These are phyloP conservation scores for Diarsia mendica DNA, from an alignment of 2,888 invertebrate genomes.

Conservation along the genomic window DNA sequence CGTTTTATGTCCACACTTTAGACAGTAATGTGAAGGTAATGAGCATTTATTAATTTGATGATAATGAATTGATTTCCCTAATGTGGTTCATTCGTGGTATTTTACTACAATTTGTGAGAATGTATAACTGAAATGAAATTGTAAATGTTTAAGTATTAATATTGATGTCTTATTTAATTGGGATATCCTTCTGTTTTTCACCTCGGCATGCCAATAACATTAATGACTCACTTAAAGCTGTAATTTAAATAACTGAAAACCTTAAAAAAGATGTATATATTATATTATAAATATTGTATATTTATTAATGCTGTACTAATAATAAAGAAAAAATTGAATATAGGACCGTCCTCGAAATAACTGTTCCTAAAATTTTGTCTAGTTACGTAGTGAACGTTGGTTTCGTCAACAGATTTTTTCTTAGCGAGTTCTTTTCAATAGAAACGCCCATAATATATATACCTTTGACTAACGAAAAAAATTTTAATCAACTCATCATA, in stretches of 20 bases:
- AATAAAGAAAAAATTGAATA: not conserved
- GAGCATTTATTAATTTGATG: constrained; percentile 24
- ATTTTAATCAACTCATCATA: too few relatives aligned
- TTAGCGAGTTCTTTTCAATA: not conserved
- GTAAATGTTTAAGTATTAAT: not conserved
- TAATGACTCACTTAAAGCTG: not conserved
- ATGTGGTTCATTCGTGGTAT: not conserved
- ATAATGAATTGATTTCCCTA: not conserved
- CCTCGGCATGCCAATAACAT: not conserved
- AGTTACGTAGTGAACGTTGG: not conserved
- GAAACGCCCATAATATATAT: not conserved
- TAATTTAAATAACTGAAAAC: not conserved
- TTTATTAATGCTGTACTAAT: not conserved
- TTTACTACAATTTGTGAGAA: not conserved
- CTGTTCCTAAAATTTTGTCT: not conserved
- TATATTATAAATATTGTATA: too few relatives aligned
- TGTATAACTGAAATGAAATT: not conserved
- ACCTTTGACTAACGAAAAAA: not conserved
- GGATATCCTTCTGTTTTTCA: not conserved
- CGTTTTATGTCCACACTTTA: constrained; percentile 16
- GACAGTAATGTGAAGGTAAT: not conserved
- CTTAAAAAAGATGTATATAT: not conserved
- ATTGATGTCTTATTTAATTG: not conserved
- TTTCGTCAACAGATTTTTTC: not conserved
- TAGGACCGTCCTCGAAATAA: too few relatives aligned